A percentile compares a stretch with the other conserved stretches of the same genome.
phyloP scores from a whole-genome alignment of 2,797 vertebrate species.

The Cyprinella venusta region DNA sequence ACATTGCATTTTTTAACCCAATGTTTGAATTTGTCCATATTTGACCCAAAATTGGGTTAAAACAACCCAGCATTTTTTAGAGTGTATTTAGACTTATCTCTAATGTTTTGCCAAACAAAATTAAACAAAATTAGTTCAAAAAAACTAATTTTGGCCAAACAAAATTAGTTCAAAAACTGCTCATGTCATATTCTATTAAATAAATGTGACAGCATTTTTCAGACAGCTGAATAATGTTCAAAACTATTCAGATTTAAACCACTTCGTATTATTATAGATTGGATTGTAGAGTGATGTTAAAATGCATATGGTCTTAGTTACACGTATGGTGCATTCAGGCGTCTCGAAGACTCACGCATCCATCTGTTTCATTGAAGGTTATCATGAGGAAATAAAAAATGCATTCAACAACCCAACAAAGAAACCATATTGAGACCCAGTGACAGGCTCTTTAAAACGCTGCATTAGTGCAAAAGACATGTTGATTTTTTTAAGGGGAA shows the following conservation, averaged over 20 bases:
- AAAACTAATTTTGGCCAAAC: too few relatives aligned
- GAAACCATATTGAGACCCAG: background rate
- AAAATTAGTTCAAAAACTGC: too few relatives aligned
- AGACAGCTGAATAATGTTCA: background rate
- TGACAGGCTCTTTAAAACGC: background rate
- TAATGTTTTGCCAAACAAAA: too few relatives aligned
- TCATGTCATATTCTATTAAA: too few relatives aligned
- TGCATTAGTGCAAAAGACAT: background rate
- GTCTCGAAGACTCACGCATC: background rate
- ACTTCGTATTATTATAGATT: background rate
- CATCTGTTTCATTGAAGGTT: background rate
- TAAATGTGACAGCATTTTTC: background rate
- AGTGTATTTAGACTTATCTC: too few relatives aligned
- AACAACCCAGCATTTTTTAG: too few relatives aligned
- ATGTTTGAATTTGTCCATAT: too few relatives aligned
- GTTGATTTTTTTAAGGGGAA: background rate
- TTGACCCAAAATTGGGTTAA: too few relatives aligned
- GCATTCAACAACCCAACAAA: background rate
- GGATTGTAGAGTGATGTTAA: background rate
- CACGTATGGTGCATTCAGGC: background rate
- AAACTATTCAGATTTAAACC: background rate
- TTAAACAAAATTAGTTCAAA: too few relatives aligned
- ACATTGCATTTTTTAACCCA: too few relatives aligned
- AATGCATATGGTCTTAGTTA: background rate
- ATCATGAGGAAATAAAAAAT: slow-evolving; percentile 4